Conservation (phyloP, 2,888 invertebrate species). For the Temnothorax ravouxi region DNA sequence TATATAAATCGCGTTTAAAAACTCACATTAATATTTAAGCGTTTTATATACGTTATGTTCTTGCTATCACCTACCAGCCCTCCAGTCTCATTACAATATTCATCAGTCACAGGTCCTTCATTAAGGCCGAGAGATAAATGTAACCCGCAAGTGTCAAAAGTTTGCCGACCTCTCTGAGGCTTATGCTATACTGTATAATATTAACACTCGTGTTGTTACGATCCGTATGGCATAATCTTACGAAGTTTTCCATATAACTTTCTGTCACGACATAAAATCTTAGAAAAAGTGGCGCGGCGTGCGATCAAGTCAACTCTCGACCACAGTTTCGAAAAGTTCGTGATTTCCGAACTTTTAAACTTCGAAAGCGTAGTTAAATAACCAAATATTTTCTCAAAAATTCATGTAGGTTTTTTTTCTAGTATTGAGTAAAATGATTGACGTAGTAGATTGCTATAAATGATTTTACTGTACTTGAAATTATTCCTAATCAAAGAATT, state of each 20-base stretch:
- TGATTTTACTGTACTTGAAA: not conserved
- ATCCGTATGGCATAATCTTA: conserved; percentile 48
- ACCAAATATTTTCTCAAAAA: not conserved
- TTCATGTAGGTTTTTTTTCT: not conserved
- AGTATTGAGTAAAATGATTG: not conserved
- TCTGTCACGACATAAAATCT: conserved; percentile 18
- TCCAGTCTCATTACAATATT: conserved; percentile 28
- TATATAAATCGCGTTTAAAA: not conserved
- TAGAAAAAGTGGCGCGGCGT: not conserved
- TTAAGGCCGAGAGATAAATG: conserved; percentile 49
- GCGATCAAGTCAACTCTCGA: not conserved
- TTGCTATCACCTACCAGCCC: conserved; percentile 2
- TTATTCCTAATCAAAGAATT: not conserved
- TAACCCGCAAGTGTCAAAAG: conserved; percentile 50
- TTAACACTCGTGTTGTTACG: conserved; percentile 38
- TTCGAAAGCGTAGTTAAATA: not conserved
- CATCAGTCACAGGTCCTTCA: conserved; percentile 46
- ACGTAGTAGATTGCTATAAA: no score
- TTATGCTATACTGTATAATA: conserved; percentile 37
- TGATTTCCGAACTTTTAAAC: not conserved
- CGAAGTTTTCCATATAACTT: conserved; percentile 44
- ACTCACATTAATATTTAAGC: conserved; percentile 12
- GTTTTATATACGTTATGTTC: conserved; percentile 2
- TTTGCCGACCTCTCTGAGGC: conserved; percentile 38
- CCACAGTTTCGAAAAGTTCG: not conserved